Evolutionary conservation across 2,797 vertebrate species (phyloP).

Genomic region (Notamacropus eugenii): DNA sequence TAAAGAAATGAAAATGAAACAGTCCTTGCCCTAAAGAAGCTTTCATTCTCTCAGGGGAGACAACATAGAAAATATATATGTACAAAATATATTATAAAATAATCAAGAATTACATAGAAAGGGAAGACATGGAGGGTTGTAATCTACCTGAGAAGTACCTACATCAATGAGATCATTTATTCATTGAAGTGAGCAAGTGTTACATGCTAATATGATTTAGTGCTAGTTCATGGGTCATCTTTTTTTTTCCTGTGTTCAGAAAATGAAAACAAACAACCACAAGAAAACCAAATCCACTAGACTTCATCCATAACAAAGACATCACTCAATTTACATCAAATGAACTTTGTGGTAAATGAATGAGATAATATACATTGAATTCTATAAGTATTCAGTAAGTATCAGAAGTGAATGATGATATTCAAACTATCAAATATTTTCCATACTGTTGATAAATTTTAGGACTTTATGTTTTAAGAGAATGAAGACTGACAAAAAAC

Average conservation of each 20-base stretch:
- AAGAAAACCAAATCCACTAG: neutral
- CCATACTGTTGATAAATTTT: neutral
- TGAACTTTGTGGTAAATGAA: neutral
- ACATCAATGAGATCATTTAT: neutral
- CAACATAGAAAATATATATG: neutral
- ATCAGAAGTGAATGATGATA: neutral
- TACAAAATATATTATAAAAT: neutral
- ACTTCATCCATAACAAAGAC: neutral
- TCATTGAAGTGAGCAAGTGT: neutral
- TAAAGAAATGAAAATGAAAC: neutral
- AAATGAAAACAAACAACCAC: constrained; percentile 33
- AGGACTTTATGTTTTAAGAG: constrained; percentile 29
- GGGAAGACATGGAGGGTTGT: neutral
- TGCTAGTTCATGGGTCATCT: neutral
- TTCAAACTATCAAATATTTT: neutral
- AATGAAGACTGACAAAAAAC: neutral
- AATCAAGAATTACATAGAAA: neutral
- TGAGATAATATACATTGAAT: constrained; percentile 19
- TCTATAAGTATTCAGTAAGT: neutral
- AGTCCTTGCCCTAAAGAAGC: neutral
- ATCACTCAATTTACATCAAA: neutral
- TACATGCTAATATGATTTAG: neutral
- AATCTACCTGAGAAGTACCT: neutral
- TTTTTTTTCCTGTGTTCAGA: neutral
- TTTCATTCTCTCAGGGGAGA: neutral